Conservation (phyloP, 2,888 invertebrate species). For the Priocnemis perturbator region DNA sequence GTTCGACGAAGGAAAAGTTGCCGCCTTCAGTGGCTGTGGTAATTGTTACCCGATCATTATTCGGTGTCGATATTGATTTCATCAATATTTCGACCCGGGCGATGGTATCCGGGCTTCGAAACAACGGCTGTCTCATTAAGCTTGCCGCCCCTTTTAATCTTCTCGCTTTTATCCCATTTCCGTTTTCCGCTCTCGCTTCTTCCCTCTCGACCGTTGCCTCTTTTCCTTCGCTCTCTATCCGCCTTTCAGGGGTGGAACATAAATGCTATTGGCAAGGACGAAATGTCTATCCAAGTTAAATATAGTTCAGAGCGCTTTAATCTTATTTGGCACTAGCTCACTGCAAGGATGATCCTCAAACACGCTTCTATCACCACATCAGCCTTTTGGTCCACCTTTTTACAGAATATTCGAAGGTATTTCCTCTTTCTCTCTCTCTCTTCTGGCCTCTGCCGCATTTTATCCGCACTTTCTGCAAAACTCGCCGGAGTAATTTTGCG, state of each 20-base stretch:
- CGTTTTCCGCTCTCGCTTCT: not conserved
- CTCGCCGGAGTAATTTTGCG: too few relatives aligned
- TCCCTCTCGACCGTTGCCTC: not conserved
- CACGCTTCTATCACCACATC: constrained; percentile 14
- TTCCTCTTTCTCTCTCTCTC: constrained; percentile 6
- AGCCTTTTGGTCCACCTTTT: constrained; percentile 23
- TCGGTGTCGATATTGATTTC: constrained; percentile 50
- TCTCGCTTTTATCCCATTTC: constrained; percentile 43
- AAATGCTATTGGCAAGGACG: constrained; percentile 44
- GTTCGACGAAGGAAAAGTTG: not conserved
- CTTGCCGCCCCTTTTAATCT: constrained; percentile 42
- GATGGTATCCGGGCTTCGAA: constrained; percentile 27
- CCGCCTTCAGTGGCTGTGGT: constrained; percentile 21
- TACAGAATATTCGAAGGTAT: not conserved
- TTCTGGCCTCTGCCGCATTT: not conserved
- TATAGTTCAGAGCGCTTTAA: constrained; percentile 41
- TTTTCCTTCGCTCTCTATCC: not conserved
- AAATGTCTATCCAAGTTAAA: constrained; percentile 48
- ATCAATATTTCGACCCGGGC: constrained; percentile 39
- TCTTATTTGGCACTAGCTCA: constrained; percentile 44
- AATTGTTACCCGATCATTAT: constrained; percentile 47
- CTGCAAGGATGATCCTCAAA: constrained; percentile 34
- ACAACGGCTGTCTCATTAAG: constrained; percentile 51
- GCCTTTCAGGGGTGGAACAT: not conserved
- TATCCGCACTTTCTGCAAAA: not conserved